Conservation (phyloP, 2,113 vertebrate species). For the Cephalopterus ornatus region DNA sequence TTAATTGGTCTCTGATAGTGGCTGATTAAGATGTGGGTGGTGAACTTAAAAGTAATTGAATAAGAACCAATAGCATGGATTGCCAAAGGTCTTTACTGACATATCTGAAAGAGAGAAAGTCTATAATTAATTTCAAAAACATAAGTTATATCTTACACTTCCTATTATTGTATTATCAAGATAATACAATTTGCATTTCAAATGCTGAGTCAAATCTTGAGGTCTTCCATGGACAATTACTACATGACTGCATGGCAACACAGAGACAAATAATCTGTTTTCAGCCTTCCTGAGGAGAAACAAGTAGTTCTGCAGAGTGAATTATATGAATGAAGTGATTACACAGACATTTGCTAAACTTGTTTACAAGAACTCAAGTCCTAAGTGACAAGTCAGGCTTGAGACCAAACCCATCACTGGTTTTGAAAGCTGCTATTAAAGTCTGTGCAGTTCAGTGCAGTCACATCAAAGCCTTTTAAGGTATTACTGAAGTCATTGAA, state of each 20-base stretch:
- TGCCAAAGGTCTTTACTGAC: neutral
- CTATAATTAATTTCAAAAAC: neutral
- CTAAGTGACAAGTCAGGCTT: constrained; percentile 21
- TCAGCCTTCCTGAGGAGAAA: neutral
- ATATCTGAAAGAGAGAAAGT: neutral
- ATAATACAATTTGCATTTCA: neutral
- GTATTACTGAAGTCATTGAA: constrained; percentile 50
- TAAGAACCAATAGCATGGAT: neutral
- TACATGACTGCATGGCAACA: neutral
- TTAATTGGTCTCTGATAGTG: neutral
- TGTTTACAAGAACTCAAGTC: constrained; percentile 23
- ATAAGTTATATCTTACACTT: neutral
- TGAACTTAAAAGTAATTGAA: neutral
- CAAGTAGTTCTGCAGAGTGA: neutral
- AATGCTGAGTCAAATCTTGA: neutral
- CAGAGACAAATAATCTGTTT: neutral
- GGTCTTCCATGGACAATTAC: neutral
- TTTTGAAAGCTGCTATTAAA: constrained; percentile 40
- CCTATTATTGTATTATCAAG: neutral
- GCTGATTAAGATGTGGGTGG: neutral
- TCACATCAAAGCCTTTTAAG: constrained; percentile 33
- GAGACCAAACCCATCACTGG: neutral
- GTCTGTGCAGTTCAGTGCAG: neutral
- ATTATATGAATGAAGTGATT: constrained; percentile 10
- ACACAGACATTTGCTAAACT: neutral